These are phyloP conservation scores for Trichogramma dendrolimi DNA, from an alignment of 2,888 invertebrate species.

Conservation along the genomic window DNA sequence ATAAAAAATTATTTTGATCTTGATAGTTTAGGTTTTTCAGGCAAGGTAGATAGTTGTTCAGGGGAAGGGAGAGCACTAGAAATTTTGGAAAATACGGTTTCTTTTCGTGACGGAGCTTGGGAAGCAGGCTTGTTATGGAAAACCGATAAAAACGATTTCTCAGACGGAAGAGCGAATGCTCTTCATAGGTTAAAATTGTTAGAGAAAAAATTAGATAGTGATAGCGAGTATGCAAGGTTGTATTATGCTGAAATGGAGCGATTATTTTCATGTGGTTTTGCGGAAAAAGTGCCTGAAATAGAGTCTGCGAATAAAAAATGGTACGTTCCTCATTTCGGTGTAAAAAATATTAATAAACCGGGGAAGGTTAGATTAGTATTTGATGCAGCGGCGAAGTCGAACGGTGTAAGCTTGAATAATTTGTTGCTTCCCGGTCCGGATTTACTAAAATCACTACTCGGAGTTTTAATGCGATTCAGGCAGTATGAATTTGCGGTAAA, in stretches of 20 bases:
- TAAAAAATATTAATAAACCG: slow-evolving; percentile 32
- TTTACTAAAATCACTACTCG: slow-evolving; percentile 38
- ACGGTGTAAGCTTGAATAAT: slow-evolving; percentile 35
- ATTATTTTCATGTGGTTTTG: slow-evolving; percentile 5
- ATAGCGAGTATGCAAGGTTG: slow-evolving; percentile 7
- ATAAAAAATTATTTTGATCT: slow-evolving; percentile 8
- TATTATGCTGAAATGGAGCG: slow-evolving; percentile 21
- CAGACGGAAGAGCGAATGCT: slow-evolving; percentile 2
- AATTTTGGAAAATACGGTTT: slow-evolving; percentile 8
- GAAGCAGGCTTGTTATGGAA: slow-evolving; percentile 15
- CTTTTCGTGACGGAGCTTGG: slow-evolving; percentile 2
- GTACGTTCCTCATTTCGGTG: slow-evolving; percentile 27
- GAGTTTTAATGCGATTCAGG: slow-evolving; percentile 44
- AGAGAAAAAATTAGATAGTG: slow-evolving; percentile 22
- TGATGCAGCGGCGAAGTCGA: slow-evolving; percentile 37
- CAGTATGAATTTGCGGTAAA: slow-evolving; percentile 39
- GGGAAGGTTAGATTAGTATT: slow-evolving; percentile 37
- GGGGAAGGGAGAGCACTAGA: slow-evolving; percentile 2
- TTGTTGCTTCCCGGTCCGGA: slow-evolving; percentile 42
- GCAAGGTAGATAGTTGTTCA: neutral
- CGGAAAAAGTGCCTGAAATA: slow-evolving; percentile 4
- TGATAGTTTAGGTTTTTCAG: slow-evolving; percentile 6
- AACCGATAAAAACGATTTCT: neutral
- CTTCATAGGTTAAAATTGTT: slow-evolving; percentile 5
- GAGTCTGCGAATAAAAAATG: slow-evolving; percentile 3